Conservation (phyloP, 2,797 vertebrate species). For the Hoplostethus atlanticus region DNA sequence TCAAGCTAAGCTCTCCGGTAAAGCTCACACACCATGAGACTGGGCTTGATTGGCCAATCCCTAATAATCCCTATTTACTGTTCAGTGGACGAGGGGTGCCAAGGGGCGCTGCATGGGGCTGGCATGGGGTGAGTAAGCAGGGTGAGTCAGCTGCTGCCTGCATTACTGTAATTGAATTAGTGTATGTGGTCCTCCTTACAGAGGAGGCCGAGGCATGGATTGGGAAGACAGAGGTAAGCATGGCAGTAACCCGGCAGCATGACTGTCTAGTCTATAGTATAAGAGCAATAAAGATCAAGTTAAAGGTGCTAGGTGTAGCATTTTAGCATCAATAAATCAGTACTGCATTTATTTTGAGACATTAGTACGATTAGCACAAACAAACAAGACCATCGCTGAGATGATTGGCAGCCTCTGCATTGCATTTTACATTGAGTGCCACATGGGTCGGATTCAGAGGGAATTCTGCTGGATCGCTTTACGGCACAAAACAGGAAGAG, state of each 20-base stretch:
- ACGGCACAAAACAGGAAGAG: not conserved
- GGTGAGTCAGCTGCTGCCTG: constrained; percentile 72
- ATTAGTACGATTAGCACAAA: too few species aligned
- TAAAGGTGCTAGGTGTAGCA: too few species aligned
- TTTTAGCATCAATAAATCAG: too few species aligned
- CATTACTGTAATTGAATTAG: constrained; percentile 80
- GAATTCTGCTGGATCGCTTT: not conserved
- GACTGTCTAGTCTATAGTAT: too few species aligned
- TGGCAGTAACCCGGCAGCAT: not conserved
- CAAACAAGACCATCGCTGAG: too few species aligned
- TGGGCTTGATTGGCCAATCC: constrained; percentile 76
- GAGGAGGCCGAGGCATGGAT: not conserved
- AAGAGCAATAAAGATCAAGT: too few species aligned
- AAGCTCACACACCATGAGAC: constrained; percentile 74
- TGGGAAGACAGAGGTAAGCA: not conserved
- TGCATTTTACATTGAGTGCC: not conserved
- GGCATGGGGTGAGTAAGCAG: constrained; percentile 51
- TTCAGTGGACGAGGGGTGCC: constrained; percentile 64
- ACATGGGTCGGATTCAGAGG: not conserved
- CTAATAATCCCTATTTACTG: constrained; percentile 80
- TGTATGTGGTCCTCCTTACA: constrained; percentile 38
- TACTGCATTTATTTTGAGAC: too few species aligned
- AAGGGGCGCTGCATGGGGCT: constrained; percentile 59
- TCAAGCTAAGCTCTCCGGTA: constrained; percentile 63
- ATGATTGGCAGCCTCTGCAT: too few species aligned